A percentile compares a stretch with the other conserved stretches of the same genome.
Evolutionary conservation across 2,113 vertebrate genomes (phyloP).

Genomic region (Platichthys flesus): DNA sequence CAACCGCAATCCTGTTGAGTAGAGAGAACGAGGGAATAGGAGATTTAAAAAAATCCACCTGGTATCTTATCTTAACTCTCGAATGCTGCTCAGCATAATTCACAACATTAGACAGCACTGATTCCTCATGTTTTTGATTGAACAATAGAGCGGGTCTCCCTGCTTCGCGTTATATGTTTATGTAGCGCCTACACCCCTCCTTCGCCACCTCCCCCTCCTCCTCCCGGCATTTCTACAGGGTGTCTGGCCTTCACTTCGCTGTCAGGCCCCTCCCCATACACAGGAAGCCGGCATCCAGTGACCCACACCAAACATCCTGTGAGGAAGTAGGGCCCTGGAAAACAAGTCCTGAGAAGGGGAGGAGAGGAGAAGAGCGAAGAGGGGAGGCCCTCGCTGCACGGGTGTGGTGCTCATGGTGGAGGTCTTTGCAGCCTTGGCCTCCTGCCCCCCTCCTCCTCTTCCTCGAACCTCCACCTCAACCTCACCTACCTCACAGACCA

Average conservation of each 20-base stretch:
- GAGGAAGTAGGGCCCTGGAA: slow-evolving; percentile 82
- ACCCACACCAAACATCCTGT: slow-evolving; percentile 86
- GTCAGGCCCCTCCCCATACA: slow-evolving; percentile 81
- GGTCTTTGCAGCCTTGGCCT: slow-evolving; percentile 70
- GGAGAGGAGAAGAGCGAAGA: slow-evolving; percentile 59
- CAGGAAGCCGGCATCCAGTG: slow-evolving; percentile 85
- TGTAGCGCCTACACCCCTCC: slow-evolving; percentile 57
- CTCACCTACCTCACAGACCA: slow-evolving; percentile 44
- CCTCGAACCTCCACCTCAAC: not conserved
- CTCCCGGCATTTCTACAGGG: slow-evolving; percentile 72
- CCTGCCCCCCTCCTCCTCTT: not conserved
- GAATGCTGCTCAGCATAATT: slow-evolving; percentile 46
- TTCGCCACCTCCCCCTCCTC: slow-evolving; percentile 30
- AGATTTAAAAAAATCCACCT: not conserved
- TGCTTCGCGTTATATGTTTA: slow-evolving; percentile 69
- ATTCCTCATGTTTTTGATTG: slow-evolving; percentile 32
- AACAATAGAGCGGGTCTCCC: slow-evolving; percentile 69
- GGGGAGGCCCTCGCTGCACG: slow-evolving; percentile 53
- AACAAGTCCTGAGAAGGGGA: slow-evolving; percentile 75
- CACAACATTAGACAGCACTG: slow-evolving; percentile 59
- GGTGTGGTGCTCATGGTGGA: slow-evolving; percentile 64
- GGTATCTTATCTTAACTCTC: not conserved
- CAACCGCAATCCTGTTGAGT: slow-evolving; percentile 27
- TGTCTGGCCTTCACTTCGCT: slow-evolving; percentile 82
- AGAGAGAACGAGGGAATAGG: slow-evolving; percentile 12